Conservation (phyloP, 23 tunicate species). For the Corella eumyota region DNA sequence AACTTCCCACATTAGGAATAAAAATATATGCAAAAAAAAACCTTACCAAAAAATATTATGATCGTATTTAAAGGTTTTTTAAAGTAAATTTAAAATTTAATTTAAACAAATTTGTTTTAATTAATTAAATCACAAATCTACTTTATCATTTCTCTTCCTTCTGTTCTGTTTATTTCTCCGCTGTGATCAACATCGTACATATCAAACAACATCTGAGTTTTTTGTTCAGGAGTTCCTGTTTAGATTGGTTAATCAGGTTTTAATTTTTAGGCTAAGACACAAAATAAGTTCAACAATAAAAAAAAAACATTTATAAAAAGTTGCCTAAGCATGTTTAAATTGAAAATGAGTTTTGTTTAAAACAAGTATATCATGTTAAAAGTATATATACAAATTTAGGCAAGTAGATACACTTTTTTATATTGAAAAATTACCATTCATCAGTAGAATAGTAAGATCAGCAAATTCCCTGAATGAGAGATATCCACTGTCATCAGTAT, state of each 20-base stretch:
- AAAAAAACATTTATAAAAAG: too few relatives aligned
- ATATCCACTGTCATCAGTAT: conserved; percentile 79
- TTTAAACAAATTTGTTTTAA: not conserved
- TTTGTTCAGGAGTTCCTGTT: conserved; percentile 75
- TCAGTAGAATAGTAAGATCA: conserved; percentile 67
- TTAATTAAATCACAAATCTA: conserved; percentile 2
- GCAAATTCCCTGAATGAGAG: conserved; percentile 81
- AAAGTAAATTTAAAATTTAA: too few relatives aligned
- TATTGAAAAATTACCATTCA: conserved; percentile 71
- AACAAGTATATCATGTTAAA: not conserved
- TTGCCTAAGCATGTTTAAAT: not conserved
- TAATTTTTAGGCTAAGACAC: too few relatives aligned
- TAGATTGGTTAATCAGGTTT: not conserved
- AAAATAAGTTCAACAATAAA: too few relatives aligned
- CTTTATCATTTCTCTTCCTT: conserved; percentile 74
- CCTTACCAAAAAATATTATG: not conserved
- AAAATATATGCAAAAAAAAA: too few relatives aligned
- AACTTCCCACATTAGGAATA: too few relatives aligned
- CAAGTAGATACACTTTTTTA: not conserved
- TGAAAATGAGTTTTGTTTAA: not conserved
- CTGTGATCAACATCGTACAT: conserved; percentile 86
- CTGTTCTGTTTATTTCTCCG: conserved; percentile 52
- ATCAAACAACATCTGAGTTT: conserved; percentile 71
- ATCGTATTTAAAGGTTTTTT: too few relatives aligned
- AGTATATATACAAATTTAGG: not conserved